Evolutionary conservation across 2,888 invertebrate genomes (phyloP), one percentile per base, ranked within the genome.

Genomic region (Acanthosepion pharaonis): DNA sequence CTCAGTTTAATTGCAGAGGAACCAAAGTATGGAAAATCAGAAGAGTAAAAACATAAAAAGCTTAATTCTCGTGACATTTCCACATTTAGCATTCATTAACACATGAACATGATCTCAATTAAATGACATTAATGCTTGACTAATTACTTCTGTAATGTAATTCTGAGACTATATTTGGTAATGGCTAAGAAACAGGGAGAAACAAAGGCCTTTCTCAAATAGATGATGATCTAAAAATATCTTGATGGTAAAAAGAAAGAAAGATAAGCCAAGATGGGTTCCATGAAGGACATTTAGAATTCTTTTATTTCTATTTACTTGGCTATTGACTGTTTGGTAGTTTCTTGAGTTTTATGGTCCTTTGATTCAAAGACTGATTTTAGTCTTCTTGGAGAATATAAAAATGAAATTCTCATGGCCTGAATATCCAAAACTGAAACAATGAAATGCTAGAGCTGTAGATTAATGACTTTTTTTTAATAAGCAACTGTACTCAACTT

Each of bases 11-110:
- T 78, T 78, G 78, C 78, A 78, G n/a, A n/a, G n/a, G 15, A 78
- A n/a, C 78, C 78, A 78, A 78, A 78, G 78, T 78, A 78, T 78
- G 78, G 78, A 78, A 78, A 78, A 78, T 78, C 78, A 78, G n/a
- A 78, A 78, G 6, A 78, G 78, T 33, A 78, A 78, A 78, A 78
- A 78, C 33, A 78, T 78, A 33, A 78, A n/a, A n/a, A 11, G 78
- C n/a, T 78, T 78, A n/a, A 78, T 78, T n/a, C n/a, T 9, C 9
- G n/a, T 78, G 78, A 78, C 78, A 78, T n/a, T 78, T 78, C 78
- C 23, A 33, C 78, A 78, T 78, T 78, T 78, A 78, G 78, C 78
- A n/a, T n/a, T 78, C 78, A 78, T 78, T 78, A 78, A 78, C 78
- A 15, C 33, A 78, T 78, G n/a, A 78, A 78, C 78, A 78, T 78